Conservation (phyloP, 2,797 vertebrate species). For the Adrianichthys oophorus region DNA sequence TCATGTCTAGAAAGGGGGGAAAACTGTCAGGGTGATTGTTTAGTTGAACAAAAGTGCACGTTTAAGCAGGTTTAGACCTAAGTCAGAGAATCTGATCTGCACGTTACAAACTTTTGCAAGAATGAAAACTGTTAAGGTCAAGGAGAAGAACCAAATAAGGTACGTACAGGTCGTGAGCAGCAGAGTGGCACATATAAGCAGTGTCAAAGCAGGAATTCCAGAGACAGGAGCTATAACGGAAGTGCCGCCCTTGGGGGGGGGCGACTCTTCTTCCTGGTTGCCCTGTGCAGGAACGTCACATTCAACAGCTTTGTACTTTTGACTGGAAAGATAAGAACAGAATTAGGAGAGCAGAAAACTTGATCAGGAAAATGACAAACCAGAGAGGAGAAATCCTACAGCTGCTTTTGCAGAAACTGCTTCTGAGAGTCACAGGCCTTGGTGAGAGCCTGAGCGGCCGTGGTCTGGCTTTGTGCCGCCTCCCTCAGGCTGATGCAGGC, state of each 20-base stretch:
- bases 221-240: neutral
- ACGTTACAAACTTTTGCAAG: too few relatives aligned
- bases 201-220: constrained; percentile 19
- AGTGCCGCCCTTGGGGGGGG: neutral
- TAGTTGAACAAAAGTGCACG: too few relatives aligned
- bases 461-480: constrained; percentile 53
- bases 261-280: neutral
- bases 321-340: constrained; percentile 37
- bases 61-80: too few relatives aligned
- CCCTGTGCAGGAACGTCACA: neutral
- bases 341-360: neutral
- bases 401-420: constrained; percentile 64
- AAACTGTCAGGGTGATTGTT: too few relatives aligned
- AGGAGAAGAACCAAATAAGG: too few relatives aligned
- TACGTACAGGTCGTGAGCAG: constrained; percentile 58
- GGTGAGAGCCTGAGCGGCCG: constrained; percentile 61
- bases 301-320: constrained; percentile 36
- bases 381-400: constrained; percentile 62
- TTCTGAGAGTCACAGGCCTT: constrained; percentile 51
- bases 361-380: neutral
- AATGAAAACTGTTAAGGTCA: too few relatives aligned
- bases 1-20: too few relatives aligned
- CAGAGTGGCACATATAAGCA: constrained; percentile 39
- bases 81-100: too few relatives aligned
- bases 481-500: constrained; percentile 45